These are phyloP conservation scores for Opisthocomus hoazin DNA, from an alignment of 2,113 vertebrate genomes.

Conservation along the genomic window DNA sequence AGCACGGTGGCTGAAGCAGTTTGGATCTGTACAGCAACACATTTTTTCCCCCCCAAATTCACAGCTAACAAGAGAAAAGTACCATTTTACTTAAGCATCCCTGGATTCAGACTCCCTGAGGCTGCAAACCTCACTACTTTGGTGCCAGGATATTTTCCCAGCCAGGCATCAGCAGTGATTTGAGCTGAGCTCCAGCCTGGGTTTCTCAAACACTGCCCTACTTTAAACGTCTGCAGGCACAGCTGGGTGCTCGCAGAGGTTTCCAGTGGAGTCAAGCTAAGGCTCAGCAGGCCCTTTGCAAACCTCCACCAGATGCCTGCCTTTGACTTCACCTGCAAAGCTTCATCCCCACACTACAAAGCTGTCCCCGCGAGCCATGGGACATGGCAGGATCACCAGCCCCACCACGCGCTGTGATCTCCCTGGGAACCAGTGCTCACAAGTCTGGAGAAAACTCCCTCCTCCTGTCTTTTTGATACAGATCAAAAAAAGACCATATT, in stretches of 20 bases:
- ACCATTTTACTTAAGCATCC: background rate
- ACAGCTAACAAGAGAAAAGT: background rate
- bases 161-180: background rate
- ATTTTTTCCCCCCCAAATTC: background rate
- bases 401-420: background rate
- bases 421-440: background rate
- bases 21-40: background rate
- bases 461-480: background rate
- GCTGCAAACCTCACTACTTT: background rate
- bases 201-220: rapidly evolving
- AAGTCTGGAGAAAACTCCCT: background rate
- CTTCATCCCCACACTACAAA: rapidly evolving
- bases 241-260: background rate
- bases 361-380: background rate
- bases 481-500: background rate
- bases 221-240: background rate
- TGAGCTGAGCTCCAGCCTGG: background rate
- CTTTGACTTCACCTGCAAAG: background rate
- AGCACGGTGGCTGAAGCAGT: background rate
- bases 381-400: background rate
- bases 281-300: background rate
- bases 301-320: background rate
- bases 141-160: background rate
- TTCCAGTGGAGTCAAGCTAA: background rate
- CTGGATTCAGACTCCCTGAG: background rate